Conservation (phyloP, 2,888 invertebrate genomes). For the Drosophila neonasuta region DNA sequence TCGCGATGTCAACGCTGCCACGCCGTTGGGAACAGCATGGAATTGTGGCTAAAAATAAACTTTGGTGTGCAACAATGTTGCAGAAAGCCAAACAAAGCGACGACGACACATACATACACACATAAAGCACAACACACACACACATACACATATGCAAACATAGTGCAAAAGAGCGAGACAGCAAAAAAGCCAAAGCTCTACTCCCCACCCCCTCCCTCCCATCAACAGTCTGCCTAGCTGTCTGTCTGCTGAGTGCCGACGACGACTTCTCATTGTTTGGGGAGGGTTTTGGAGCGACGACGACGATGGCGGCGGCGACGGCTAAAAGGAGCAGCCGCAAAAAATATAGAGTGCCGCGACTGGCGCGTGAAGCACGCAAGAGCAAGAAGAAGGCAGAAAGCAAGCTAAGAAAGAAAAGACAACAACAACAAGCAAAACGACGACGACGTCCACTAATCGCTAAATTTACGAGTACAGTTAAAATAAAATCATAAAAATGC, state of each 20-base stretch:
- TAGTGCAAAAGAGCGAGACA: conserved; percentile 21
- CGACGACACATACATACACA: conserved; percentile 29
- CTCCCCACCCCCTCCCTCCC: conserved; percentile 1
- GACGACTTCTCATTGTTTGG: conserved; percentile 60
- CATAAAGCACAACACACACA: not conserved
- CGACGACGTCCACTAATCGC: conserved; percentile 66
- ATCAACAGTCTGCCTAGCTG: conserved; percentile 22
- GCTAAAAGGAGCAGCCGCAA: conserved; percentile 68
- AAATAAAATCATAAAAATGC: conserved; percentile 74
- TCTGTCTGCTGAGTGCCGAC: conserved; percentile 51
- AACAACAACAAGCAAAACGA: conserved; percentile 30
- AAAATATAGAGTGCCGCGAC: conserved; percentile 63
- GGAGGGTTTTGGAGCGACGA: conserved; percentile 48
- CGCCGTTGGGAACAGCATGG: conserved; percentile 62
- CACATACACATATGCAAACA: conserved; percentile 3
- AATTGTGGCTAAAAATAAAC: conserved; percentile 75
- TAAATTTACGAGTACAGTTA: conserved; percentile 78
- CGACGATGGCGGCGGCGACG: conserved; percentile 29
- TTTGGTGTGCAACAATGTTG: conserved; percentile 70
- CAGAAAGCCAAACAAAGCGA: conserved; percentile 65
- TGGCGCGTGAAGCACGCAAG: conserved; percentile 68
- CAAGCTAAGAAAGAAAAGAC: conserved; percentile 40
- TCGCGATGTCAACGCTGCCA: conserved; percentile 40
- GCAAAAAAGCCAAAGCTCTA: conserved; percentile 25
- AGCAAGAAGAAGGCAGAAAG: conserved; percentile 21